Conservation (phyloP, 2,888 invertebrate genomes). For the Nesidiocoris tenuis region DNA sequence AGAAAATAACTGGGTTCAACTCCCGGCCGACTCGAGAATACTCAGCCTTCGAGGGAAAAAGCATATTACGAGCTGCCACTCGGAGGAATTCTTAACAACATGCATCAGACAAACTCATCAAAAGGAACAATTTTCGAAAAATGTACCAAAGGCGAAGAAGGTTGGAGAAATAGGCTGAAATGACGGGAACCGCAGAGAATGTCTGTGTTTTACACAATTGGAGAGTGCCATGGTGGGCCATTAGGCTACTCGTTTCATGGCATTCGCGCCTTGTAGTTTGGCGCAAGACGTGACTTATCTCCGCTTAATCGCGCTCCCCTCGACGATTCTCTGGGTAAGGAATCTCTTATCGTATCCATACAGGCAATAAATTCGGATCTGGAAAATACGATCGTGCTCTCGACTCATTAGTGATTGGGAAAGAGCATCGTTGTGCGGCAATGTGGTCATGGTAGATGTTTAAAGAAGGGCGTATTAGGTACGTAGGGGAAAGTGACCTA, state of each 20-base stretch:
- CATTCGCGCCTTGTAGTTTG: slow-evolving; percentile 14
- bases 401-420: background rate
- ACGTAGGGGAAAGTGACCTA: too few relatives aligned
- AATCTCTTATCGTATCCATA: background rate
- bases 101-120: background rate
- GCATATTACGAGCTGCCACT: background rate
- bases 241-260: slow-evolving; percentile 26
- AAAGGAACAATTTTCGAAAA: background rate
- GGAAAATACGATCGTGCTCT: background rate
- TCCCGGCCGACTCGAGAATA: background rate
- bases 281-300: slow-evolving; percentile 26
- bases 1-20: background rate
- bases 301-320: slow-evolving; percentile 12
- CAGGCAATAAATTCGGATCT: background rate
- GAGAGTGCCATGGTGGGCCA: background rate
- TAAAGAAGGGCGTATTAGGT: too few relatives aligned
- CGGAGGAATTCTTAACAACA: background rate
- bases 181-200: background rate
- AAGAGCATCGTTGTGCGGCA: background rate
- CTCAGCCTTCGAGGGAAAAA: background rate
- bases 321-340: background rate
- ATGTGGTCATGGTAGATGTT: too few relatives aligned
- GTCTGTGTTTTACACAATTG: background rate
- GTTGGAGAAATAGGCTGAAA: too few relatives aligned
- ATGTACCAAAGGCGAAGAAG: background rate